Conservation (phyloP, 2,113 vertebrate species). For the Pseudorasbora parva region DNA sequence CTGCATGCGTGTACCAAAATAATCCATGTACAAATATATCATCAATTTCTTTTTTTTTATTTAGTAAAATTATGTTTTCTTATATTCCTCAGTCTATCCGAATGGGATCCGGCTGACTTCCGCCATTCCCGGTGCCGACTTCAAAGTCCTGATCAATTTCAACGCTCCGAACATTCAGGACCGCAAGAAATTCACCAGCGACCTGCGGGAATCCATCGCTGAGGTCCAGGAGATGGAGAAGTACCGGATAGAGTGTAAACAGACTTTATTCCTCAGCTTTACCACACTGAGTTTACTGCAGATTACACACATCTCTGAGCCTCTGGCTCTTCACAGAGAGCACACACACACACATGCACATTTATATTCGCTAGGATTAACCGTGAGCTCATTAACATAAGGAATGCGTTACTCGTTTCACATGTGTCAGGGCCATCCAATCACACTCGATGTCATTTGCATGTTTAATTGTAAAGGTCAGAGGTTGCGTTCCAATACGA, state of each 20-base stretch:
- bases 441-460: not conserved
- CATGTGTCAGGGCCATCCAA: not conserved
- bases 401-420: not conserved
- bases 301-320: not conserved
- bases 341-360: not conserved
- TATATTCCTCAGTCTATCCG: slow-evolving; percentile 84
- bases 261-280: slow-evolving; percentile 40
- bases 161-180: slow-evolving; percentile 98
- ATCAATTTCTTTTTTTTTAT: not conserved
- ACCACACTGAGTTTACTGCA: not conserved
- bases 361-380: not conserved
- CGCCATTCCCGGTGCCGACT: slow-evolving; percentile 92
- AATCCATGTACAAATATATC: not conserved
- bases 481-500: not conserved
- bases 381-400: no score
- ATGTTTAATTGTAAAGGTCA: not conserved
- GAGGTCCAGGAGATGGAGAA: slow-evolving; percentile 99
- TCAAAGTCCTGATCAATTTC: slow-evolving; percentile 97
- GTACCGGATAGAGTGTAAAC: slow-evolving; percentile 98
- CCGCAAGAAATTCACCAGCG: slow-evolving; percentile 97
- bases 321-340: not conserved
- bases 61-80: not conserved
- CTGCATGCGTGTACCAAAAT: not conserved
- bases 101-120: slow-evolving; percentile 96
- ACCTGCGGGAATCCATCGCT: slow-evolving; percentile 93